These are phyloP conservation scores for Eumeta japonica DNA, from an alignment of 1,140 invertebrate genomes.

Conservation along the genomic window DNA sequence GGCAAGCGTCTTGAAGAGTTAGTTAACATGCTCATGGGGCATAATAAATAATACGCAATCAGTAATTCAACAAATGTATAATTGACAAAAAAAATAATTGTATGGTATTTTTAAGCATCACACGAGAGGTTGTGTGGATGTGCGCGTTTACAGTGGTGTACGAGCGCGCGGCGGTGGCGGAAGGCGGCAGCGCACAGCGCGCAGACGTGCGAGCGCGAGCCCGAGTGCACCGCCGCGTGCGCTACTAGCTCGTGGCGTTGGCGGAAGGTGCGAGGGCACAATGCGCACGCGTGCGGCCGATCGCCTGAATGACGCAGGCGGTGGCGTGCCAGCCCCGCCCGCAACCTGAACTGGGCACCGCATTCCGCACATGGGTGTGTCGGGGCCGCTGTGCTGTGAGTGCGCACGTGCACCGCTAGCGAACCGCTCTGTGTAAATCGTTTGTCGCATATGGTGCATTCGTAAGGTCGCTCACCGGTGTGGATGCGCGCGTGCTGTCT, in stretches of 20 bases:
- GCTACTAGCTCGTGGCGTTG: slow-evolving; percentile 64
- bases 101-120: too few relatives aligned
- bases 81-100: too few relatives aligned
- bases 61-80: neutral
- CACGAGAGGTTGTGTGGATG: too few relatives aligned
- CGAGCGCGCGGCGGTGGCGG: slow-evolving; percentile 25
- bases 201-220: slow-evolving; percentile 26
- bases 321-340: slow-evolving; percentile 60
- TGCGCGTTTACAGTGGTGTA: slow-evolving; percentile 28
- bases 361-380: slow-evolving; percentile 65
- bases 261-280: slow-evolving; percentile 62
- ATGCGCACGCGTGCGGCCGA: slow-evolving; percentile 63
- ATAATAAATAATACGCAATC: neutral
- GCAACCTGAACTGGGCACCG: slow-evolving; percentile 61
- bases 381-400: slow-evolving; percentile 60
- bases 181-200: slow-evolving; percentile 24
- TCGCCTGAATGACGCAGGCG: slow-evolving; percentile 66
- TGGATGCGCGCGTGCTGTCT: slow-evolving; percentile 67
- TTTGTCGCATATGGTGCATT: slow-evolving; percentile 58
- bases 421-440: slow-evolving; percentile 48
- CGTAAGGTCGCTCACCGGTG: slow-evolving; percentile 64
- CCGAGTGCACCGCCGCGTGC: slow-evolving; percentile 34
- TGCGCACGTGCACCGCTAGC: slow-evolving; percentile 45
- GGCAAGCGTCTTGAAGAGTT: too few relatives aligned
- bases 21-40: too few relatives aligned